Base-by-base conservation (phyloP, 2,888 invertebrate species). In the Julus scandinavius region DNA sequence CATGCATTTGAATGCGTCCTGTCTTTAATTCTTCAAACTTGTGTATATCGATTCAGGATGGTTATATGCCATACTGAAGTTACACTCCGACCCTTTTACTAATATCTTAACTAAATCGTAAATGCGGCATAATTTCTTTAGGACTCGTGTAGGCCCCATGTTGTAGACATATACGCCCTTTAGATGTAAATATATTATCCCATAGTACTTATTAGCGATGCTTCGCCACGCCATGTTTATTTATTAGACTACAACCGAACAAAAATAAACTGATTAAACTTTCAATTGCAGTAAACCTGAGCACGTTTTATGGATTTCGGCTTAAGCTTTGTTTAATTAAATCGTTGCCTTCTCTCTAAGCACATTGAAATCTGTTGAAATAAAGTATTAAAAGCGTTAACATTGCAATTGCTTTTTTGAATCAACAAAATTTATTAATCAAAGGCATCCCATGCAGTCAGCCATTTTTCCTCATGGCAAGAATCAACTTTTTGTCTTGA, bases 301-400 rank as follows among this genome's bases (percentile, higher is more conserved):
- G 72, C n/a, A 29, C 72, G 29, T 11, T 29, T 29, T 45, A 29
- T 29, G 9, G 72, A 9, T 72, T 72, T 29, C 29, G 29, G 72
- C 29, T 29, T 72, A 72, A 72, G 72, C 72, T 72, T 72, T n/a
- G 72, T 29, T 72, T 72, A 72, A 54, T 54, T 54, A 54, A 45
- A 45, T 45, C 45, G 45, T 45, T 45, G 45, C 45, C 5, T 45
- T 45, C 45, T 29, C 29, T 0, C 29, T 29, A 29, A 6, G 54
- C 15, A 54, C 20, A 5, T 63, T 20, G 20, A 72, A 72, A 38
- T 72, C 72, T 72, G 72, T 72, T 72, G 72, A 72, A 72, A 72
- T 72, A 72, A 72, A 72, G 72, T 72, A 72, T 72, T 72, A 72
- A 11, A 45, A 7, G 13, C 29, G 29, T 72, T 72, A 72, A 72